Evolutionary conservation across 1,140 invertebrate genomes (phyloP).

Genomic region (Aphelinus atriplicis): DNA sequence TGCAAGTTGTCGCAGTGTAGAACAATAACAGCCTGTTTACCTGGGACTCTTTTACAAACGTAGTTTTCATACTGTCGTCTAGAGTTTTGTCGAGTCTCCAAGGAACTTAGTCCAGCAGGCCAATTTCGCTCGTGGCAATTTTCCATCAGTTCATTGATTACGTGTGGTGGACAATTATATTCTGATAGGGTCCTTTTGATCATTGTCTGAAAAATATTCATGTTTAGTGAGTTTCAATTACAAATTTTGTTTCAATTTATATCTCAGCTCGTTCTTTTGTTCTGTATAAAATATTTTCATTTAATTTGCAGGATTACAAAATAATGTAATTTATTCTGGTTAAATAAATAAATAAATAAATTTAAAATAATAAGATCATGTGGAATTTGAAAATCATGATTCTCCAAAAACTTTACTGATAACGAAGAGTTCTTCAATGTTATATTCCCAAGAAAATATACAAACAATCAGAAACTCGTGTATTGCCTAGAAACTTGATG

Average conservation of each 20-base stretch:
- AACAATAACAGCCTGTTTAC: conserved; percentile 94
- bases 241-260: too few species aligned
- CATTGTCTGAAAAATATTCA: conserved; percentile 74
- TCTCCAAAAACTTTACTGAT: not conserved
- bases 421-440: too few species aligned
- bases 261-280: too few species aligned
- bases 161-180: conserved; percentile 90
- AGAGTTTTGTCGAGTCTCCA: conserved; percentile 94
- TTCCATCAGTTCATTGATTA: conserved; percentile 95
- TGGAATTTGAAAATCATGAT: not conserved
- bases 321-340: not conserved
- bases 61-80: conserved; percentile 93
- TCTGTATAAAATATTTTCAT: too few species aligned
- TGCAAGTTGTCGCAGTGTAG: conserved; percentile 94
- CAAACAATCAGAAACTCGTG: conserved; percentile 3
- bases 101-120: conserved; percentile 90
- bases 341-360: not conserved
- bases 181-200: conserved; percentile 92
- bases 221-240: not conserved
- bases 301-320: not conserved
- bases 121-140: conserved; percentile 95
- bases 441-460: not conserved
- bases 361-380: not conserved
- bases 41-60: conserved; percentile 91
- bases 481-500: too few species aligned